Conservation (phyloP, 37 sponge, comb jelly and placozoan species). For the Halisarca cf. caerulea region DNA sequence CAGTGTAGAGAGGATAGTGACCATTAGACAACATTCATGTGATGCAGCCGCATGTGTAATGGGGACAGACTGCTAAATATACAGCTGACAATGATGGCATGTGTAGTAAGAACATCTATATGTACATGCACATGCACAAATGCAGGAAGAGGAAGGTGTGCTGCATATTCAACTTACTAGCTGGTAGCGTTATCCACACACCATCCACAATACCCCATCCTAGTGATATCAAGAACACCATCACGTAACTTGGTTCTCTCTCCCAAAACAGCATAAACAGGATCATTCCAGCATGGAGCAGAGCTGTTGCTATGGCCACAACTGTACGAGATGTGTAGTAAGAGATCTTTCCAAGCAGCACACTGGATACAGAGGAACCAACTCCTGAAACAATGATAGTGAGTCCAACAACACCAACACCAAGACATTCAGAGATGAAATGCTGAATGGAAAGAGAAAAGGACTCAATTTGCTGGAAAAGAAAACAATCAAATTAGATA, state of each 20-base stretch:
- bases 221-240: conserved; percentile 41
- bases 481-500: too few relatives aligned
- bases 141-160: too few relatives aligned
- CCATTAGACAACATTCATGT: too few relatives aligned
- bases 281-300: conserved; percentile 20
- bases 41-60: too few relatives aligned
- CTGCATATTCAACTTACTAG: too few relatives aligned
- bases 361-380: conserved; percentile 24
- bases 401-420: conserved; percentile 57
- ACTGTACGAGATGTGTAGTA: conserved; percentile 34
- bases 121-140: too few relatives aligned
- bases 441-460: neutral
- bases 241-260: conserved; percentile 38
- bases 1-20: neutral
- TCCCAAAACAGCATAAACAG: conserved; percentile 60
- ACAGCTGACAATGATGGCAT: too few relatives aligned
- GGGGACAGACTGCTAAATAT: too few relatives aligned
- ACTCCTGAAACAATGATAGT: conserved; percentile 39
- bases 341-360: neutral
- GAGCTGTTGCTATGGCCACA: neutral
- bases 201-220: conserved; percentile 67
- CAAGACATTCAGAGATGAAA: conserved; percentile 49
- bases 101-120: too few relatives aligned
- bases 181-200: conserved; percentile 46
- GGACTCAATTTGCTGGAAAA: too few relatives aligned